These are phyloP conservation scores for Paramisgurnus dabryanus DNA, from an alignment of 2,113 vertebrate species.

Conservation along the genomic window DNA sequence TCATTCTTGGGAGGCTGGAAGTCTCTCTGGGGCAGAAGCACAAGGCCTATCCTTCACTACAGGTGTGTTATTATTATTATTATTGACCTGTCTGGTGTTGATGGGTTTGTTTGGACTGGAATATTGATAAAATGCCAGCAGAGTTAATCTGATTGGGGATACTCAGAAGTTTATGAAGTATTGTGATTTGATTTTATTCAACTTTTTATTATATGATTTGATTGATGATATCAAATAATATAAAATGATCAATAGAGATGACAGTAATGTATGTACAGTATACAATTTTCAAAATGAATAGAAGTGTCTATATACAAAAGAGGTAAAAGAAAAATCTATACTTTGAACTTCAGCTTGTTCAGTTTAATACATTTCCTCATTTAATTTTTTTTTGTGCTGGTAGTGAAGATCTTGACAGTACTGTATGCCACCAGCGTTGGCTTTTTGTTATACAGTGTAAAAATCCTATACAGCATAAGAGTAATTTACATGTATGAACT, in stretches of 20 bases:
- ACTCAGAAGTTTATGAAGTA: neutral
- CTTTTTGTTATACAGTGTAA: neutral
- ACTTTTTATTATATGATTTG: neutral
- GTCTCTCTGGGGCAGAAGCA: neutral
- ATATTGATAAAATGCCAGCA: neutral
- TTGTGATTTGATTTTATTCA: neutral
- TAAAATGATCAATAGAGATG: no score
- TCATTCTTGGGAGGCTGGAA: slow-evolving; percentile 15
- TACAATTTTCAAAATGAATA: neutral
- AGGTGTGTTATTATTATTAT: slow-evolving; percentile 20
- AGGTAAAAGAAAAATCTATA: neutral
- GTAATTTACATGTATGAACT: no score
- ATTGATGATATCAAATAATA: neutral
- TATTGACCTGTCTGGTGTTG: slow-evolving; percentile 24
- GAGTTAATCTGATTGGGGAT: neutral
- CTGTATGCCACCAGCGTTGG: no score
- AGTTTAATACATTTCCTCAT: neutral
- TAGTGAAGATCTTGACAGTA: neutral
- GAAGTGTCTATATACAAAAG: neutral
- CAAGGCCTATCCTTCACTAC: slow-evolving; percentile 2
- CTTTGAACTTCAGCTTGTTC: neutral
- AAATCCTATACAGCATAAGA: neutral
- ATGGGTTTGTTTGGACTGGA: slow-evolving; percentile 60
- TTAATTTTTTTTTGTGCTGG: neutral
- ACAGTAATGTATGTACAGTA: neutral